Conservation (phyloP, 1,140 invertebrate genomes). For the Papilio machaon region DNA sequence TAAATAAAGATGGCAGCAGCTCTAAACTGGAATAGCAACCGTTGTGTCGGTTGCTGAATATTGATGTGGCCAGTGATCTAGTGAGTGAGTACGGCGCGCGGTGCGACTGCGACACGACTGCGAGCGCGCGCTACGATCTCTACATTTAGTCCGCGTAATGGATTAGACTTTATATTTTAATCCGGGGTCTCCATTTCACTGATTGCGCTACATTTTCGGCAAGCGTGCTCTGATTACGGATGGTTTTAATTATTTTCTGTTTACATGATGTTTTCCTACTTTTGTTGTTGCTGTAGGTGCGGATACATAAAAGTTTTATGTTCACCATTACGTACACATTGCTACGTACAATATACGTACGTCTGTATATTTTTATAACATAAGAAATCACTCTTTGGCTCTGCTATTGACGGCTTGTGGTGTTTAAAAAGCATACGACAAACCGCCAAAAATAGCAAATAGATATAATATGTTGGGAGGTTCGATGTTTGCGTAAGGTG, state of each 20-base stretch:
- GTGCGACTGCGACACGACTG: too few species aligned
- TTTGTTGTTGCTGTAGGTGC: too few species aligned
- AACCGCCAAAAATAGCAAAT: background rate
- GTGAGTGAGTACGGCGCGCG: too few species aligned
- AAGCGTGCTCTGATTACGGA: background rate
- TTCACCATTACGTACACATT: too few species aligned
- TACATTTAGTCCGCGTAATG: constrained; percentile 6
- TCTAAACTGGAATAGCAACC: background rate
- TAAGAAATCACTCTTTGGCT: too few species aligned
- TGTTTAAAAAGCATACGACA: background rate
- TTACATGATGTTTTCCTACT: background rate
- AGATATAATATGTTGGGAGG: too few species aligned
- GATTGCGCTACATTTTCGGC: constrained; percentile 4
- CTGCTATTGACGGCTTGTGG: too few species aligned
- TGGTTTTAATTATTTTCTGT: background rate
- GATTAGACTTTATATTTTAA: constrained; percentile 23
- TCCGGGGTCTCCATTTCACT: background rate
- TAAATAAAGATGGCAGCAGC: background rate
- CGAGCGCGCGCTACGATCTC: background rate
- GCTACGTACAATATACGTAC: too few species aligned
- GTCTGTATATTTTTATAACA: too few species aligned
- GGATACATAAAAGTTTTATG: too few species aligned
- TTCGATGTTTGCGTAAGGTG: background rate
- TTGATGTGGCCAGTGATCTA: too few species aligned
- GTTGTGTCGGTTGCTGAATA: too few species aligned